These are phyloP conservation scores for Notothenia rossii DNA, from an alignment of 2,113 vertebrate genomes.

Conservation along the genomic window DNA sequence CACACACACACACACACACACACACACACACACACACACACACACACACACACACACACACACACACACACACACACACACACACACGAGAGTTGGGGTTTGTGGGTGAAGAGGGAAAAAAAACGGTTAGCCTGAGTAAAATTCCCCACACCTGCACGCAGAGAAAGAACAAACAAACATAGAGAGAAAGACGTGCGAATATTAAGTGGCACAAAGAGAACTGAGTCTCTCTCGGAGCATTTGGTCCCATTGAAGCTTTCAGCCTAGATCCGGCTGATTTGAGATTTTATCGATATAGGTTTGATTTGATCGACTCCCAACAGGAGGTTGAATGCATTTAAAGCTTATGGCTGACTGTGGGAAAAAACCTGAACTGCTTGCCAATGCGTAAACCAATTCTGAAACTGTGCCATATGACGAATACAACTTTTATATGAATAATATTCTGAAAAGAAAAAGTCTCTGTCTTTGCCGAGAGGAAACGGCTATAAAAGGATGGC, in stretches of 20 bases:
- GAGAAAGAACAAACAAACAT: constrained; percentile 29
- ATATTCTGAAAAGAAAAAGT: constrained; percentile 22
- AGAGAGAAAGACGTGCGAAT: constrained; percentile 1
- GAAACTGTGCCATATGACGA: constrained; percentile 51
- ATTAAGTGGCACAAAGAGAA: constrained; percentile 24
- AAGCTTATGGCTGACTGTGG: constrained; percentile 13
- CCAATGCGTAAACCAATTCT: constrained; percentile 14
- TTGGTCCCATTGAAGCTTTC: constrained; percentile 44
- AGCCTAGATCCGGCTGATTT: constrained; percentile 7
- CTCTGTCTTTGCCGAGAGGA: constrained; percentile 6
- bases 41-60: too few species aligned
- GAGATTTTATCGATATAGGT: neutral
- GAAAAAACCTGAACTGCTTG: constrained; percentile 30
- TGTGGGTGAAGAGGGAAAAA: constrained; percentile 10
- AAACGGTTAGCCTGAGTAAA: constrained; percentile 17
- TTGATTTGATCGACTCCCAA: neutral
- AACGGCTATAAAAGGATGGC: neutral
- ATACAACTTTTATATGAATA: constrained; percentile 19
- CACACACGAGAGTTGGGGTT: neutral
- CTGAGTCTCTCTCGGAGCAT: constrained; percentile 7
- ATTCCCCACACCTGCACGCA: constrained; percentile 64
- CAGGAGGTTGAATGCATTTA: neutral
- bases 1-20: too few species aligned
- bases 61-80: too few species aligned
- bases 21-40: too few species aligned